phyloP scores from a whole-genome alignment of 2,113 vertebrate genomes.

The Triplophysa rosa region DNA sequence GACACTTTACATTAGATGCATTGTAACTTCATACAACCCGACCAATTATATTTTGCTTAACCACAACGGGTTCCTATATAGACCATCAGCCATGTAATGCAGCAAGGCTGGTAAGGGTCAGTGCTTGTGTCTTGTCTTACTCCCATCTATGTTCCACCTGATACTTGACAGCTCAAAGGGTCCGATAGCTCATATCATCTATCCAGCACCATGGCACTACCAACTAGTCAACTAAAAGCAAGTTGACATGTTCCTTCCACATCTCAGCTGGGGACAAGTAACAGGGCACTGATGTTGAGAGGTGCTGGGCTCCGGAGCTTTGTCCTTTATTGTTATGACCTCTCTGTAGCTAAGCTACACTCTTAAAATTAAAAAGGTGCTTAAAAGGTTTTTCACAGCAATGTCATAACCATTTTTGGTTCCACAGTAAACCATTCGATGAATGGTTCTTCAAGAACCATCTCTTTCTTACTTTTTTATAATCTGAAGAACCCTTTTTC shows the following conservation, averaged over 20 bases:
- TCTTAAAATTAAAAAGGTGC: too few relatives aligned
- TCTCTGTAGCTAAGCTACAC: neutral
- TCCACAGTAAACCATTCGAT: too few relatives aligned
- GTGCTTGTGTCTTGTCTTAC: conserved; percentile 44
- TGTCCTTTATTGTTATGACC: conserved; percentile 40
- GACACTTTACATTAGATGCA: neutral
- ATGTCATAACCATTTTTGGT: too few relatives aligned
- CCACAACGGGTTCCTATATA: conserved; percentile 51
- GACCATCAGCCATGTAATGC: neutral
- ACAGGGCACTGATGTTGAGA: conserved; percentile 5
- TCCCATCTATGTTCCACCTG: conserved; percentile 59
- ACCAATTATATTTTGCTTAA: conserved; percentile 41
- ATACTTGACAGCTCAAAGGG: conserved; percentile 53
- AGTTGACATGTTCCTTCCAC: conserved; percentile 56
- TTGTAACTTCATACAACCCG: conserved; percentile 16
- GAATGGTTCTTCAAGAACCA: too few relatives aligned
- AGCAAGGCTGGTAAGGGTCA: conserved; percentile 50
- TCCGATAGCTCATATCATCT: conserved; percentile 54
- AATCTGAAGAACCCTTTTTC: too few relatives aligned
- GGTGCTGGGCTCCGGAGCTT: conserved; percentile 2
- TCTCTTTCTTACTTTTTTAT: too few relatives aligned
- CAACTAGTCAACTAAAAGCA: conserved; percentile 27
- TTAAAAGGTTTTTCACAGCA: too few relatives aligned
- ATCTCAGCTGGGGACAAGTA: conserved; percentile 35
- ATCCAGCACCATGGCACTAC: conserved; percentile 37